Evolutionary conservation across 2,888 invertebrate species (phyloP).

Genomic region (Tridacna crocea): DNA sequence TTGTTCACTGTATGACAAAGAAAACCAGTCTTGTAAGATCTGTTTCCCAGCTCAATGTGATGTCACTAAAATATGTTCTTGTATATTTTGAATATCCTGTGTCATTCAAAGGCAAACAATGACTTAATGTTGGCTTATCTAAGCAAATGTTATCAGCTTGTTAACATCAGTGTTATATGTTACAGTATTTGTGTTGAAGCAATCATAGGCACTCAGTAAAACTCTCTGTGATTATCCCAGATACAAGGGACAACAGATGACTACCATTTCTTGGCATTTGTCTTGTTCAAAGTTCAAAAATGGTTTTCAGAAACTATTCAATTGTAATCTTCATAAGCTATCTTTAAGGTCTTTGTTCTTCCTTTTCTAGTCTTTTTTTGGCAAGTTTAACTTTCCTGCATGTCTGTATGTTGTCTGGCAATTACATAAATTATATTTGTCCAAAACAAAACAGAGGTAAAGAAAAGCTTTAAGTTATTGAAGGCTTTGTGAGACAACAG

Average conservation of each 20-base stretch:
- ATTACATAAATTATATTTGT: slow-evolving; percentile 23
- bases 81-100: neutral
- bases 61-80: neutral
- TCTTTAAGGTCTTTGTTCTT: no score
- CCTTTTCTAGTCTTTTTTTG: no score
- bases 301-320: no score
- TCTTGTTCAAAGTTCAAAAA: no score
- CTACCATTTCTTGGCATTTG: no score
- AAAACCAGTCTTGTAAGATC: neutral
- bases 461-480: slow-evolving; percentile 13
- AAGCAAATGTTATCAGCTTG: neutral
- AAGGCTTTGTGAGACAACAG: slow-evolving; percentile 12
- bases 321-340: no score
- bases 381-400: slow-evolving; percentile 22
- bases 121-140: neutral
- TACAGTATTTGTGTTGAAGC: no score
- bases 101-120: no score
- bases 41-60: neutral
- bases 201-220: no score
- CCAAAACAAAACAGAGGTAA: neutral
- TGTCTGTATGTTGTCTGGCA: slow-evolving; percentile 33
- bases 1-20: neutral
- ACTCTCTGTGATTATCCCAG: no score
- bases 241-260: no score
- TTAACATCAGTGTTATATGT: neutral